Percentiles rank a stretch among this genome's conserved stretches.
These are phyloP conservation scores for Phyllotreta striolata DNA, from an alignment of 2,888 invertebrate species.

Conservation along the genomic window DNA sequence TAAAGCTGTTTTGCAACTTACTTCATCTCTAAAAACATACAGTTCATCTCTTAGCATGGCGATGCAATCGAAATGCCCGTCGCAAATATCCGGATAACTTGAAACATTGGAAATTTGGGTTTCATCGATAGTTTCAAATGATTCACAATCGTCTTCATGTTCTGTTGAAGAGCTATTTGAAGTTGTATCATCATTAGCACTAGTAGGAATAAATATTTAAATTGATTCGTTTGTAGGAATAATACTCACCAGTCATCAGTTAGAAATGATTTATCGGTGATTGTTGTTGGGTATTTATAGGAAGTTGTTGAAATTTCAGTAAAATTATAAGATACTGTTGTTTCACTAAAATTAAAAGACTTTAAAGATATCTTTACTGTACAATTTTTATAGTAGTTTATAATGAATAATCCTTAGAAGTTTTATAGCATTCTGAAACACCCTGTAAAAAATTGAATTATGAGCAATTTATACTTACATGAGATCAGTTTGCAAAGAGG, in stretches of 20 bases:
- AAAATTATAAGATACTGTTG: too few species aligned
- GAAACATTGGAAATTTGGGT: conserved; percentile 49
- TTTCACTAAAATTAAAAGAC: too few species aligned
- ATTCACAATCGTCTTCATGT: conserved; percentile 55
- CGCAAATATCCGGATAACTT: conserved; percentile 69
- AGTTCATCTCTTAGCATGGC: conserved; percentile 68
- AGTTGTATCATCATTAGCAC: neutral
- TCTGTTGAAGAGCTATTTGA: neutral
- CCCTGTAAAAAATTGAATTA: too few species aligned
- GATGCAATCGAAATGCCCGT: conserved; percentile 73
- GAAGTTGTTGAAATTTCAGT: neutral
- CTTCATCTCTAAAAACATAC: conserved; percentile 68
- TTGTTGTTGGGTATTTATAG: neutral
- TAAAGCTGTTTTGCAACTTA: conserved; percentile 47
- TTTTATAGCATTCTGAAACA: too few species aligned
- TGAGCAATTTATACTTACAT: too few species aligned
- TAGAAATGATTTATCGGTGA: neutral
- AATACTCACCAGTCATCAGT: neutral
- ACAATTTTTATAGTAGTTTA: too few species aligned
- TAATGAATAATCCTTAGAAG: too few species aligned
- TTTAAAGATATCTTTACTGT: too few species aligned
- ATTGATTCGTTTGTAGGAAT: neutral
- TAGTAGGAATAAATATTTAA: neutral
- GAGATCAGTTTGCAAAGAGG: too few species aligned
- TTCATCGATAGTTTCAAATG: conserved; percentile 54